These are phyloP conservation scores for Microplitis mediator DNA, from an alignment of 1,140 invertebrate genomes.

Conservation along the genomic window DNA sequence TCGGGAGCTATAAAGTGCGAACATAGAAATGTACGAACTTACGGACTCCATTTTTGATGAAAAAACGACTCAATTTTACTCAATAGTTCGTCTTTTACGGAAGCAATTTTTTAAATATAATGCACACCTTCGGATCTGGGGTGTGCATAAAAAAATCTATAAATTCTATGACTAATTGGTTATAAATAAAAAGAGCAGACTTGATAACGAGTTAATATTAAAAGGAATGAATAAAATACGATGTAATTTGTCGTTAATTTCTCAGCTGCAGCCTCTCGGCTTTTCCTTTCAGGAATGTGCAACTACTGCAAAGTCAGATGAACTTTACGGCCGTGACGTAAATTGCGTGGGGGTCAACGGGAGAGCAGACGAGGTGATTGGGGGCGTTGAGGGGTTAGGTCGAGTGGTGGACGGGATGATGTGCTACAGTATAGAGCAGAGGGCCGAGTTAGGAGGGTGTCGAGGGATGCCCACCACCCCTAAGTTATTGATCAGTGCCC, in stretches of 20 bases:
- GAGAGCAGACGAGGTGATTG: constrained; percentile 36
- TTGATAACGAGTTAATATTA: background rate
- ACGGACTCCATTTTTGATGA: too few species aligned
- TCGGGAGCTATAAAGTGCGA: too few species aligned
- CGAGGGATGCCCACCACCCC: constrained; percentile 25
- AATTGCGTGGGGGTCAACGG: constrained; percentile 48
- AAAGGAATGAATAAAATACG: background rate
- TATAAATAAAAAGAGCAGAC: background rate
- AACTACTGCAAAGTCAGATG: constrained; percentile 46
- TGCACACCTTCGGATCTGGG: too few species aligned
- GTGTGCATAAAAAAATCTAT: too few species aligned
- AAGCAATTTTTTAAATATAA: too few species aligned
- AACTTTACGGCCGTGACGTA: constrained; percentile 50
- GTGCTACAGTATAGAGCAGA: background rate
- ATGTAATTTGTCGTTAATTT: constrained; percentile 6
- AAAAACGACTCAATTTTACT: too few species aligned
- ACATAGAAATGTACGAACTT: too few species aligned
- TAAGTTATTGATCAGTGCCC: constrained; percentile 51
- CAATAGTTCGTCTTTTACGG: too few species aligned
- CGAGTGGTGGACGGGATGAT: background rate
- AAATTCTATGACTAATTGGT: too few species aligned
- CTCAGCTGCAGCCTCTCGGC: constrained; percentile 10
- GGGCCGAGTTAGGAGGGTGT: constrained; percentile 1
- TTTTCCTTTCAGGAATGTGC: constrained; percentile 24
- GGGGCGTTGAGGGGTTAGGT: constrained; percentile 27